Percentiles rank a stretch among this genome's conserved stretches.
phyloP scores from a whole-genome alignment of 2,888 invertebrate species.

The Drosophila stalkeri region DNA sequence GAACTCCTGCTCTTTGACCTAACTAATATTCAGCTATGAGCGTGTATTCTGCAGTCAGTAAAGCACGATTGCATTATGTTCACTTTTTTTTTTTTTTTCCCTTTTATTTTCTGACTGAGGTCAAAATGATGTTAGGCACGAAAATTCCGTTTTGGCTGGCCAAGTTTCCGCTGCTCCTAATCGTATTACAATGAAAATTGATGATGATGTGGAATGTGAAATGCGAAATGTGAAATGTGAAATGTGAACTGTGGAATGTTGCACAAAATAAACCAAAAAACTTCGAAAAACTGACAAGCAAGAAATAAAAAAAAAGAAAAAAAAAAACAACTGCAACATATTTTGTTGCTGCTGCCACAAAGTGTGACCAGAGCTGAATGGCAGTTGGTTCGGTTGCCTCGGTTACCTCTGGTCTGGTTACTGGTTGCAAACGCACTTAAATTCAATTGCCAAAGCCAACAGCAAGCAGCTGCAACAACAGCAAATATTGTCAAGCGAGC shows the following conservation, averaged over 20 bases:
- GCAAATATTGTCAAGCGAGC: constrained; percentile 73
- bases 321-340: too few species aligned
- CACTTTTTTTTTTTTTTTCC: neutral
- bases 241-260: constrained; percentile 9
- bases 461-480: constrained; percentile 41
- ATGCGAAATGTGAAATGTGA: constrained; percentile 15
- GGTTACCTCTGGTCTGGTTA: constrained; percentile 18
- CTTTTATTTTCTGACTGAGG: neutral
- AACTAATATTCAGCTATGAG: neutral
- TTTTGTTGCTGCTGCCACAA: constrained; percentile 70
- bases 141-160: constrained; percentile 62
- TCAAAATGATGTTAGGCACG: constrained; percentile 73
- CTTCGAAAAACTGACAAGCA: neutral
- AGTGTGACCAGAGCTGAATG: constrained; percentile 52
- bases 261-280: neutral
- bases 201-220: constrained; percentile 63
- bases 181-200: constrained; percentile 81
- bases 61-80: neutral
- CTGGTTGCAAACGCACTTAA: constrained; percentile 64
- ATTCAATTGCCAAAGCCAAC: constrained; percentile 72
- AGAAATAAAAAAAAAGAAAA: constrained; percentile 56
- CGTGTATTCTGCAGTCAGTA: neutral
- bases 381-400: constrained; percentile 42
- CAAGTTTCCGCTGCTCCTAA: constrained; percentile 60
- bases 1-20: neutral